Conservation (phyloP, 2,113 vertebrate genomes). For the Festucalex cinctus region DNA sequence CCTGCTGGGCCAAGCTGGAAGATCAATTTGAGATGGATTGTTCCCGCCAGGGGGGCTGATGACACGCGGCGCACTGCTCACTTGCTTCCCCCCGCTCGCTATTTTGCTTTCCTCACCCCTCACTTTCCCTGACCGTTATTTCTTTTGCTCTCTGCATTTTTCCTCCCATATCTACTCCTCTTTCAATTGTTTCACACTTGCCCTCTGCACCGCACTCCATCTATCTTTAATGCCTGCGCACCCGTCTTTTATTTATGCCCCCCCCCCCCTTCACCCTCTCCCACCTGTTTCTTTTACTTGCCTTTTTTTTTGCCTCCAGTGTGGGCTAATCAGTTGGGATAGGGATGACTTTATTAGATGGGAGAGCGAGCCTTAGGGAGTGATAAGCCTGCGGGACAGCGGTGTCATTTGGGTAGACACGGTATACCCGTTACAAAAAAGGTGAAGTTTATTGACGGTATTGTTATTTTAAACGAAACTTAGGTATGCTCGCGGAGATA, state of each 20-base stretch:
- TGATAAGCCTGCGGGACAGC: constrained; percentile 56
- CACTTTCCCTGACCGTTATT: constrained; percentile 47
- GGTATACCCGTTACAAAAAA: not conserved
- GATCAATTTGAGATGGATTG: constrained; percentile 83
- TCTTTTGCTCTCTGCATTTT: constrained; percentile 44
- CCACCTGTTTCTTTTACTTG: constrained; percentile 36
- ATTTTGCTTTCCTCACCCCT: constrained; percentile 58
- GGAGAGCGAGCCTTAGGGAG: constrained; percentile 35
- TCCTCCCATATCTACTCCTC: constrained; percentile 30
- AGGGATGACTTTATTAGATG: constrained; percentile 70
- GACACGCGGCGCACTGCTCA: constrained; percentile 66
- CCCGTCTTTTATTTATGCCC: constrained; percentile 25
- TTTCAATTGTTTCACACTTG: constrained; percentile 53
- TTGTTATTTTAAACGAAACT: not conserved
- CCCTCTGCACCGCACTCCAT: constrained; percentile 25
- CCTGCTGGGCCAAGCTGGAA: constrained; percentile 73
- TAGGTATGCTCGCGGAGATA: not conserved
- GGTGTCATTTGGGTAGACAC: constrained; percentile 42
- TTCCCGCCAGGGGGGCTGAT: constrained; percentile 74
- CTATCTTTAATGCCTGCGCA: constrained; percentile 29
- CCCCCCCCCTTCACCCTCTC: constrained; percentile 8
- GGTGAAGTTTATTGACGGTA: not conserved
- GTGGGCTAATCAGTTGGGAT: constrained; percentile 23
- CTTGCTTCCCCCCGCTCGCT: constrained; percentile 45
- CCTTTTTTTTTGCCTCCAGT: constrained; percentile 18